Conservation (phyloP, 1,140 invertebrate genomes). For the Liolophura sinensis region DNA sequence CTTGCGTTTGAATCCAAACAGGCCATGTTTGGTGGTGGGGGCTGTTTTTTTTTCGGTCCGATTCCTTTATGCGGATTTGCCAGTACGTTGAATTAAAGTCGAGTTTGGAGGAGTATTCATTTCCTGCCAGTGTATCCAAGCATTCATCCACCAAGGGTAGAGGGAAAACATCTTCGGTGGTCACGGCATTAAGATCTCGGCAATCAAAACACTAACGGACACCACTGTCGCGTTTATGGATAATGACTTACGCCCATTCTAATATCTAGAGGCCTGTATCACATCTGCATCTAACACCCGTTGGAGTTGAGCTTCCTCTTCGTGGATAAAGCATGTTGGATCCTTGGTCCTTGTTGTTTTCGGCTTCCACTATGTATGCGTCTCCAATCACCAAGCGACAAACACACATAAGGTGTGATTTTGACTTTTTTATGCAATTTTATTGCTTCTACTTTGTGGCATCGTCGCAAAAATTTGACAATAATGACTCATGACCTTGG, state of each 20-base stretch:
- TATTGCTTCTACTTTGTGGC: too few relatives aligned
- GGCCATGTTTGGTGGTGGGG: conserved; percentile 18
- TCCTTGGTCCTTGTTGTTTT: too few relatives aligned
- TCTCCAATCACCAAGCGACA: too few relatives aligned
- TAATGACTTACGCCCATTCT: conserved; percentile 11
- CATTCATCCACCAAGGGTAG: conserved; percentile 15
- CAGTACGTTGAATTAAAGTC: conserved; percentile 19
- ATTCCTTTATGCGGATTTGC: conserved; percentile 11
- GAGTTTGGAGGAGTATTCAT: conserved; percentile 12
- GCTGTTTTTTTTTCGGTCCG: conserved; percentile 22
- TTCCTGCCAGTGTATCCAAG: conserved; percentile 13
- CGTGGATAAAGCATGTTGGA: conserved; percentile 7
- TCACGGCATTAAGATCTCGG: conserved; percentile 9
- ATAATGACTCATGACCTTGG: too few relatives aligned
- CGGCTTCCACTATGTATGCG: too few relatives aligned
- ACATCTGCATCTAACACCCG: conserved; percentile 8
- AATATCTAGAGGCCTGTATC: conserved; percentile 13
- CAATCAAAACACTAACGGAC: conserved; percentile 19
- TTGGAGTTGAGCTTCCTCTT: conserved; percentile 13
- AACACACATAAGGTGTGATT: too few relatives aligned
- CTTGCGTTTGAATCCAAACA: too few relatives aligned
- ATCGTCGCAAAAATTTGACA: too few relatives aligned
- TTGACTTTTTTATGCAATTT: too few relatives aligned
- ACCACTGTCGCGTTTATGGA: conserved; percentile 9
- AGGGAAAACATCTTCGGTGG: conserved; percentile 13